Base-by-base conservation (phyloP, 2,888 invertebrate genomes). In the Eristalis intricaria region DNA sequence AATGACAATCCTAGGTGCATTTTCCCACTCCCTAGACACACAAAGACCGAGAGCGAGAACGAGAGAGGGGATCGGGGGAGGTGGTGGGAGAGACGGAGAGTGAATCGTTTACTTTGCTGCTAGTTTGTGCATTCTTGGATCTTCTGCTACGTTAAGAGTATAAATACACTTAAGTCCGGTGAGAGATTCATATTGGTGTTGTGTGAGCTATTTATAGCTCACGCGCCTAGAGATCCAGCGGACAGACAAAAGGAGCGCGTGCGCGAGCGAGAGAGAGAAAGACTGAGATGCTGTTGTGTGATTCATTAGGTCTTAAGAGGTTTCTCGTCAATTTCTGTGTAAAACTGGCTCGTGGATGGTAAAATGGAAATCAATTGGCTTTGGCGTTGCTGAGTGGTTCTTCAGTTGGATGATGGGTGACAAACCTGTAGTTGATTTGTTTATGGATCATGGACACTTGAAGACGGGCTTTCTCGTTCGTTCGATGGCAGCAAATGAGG, bases 1-100 rank as follows among this genome's bases (percentile, higher is more conserved):
- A 77, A 77, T 77, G 68, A 61, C 50, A 77, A 61, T 77, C 76
- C 76, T 60, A 29, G 60, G 19, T 8, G 50, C 50, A 19, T 50
- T 50, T 50, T 50, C 50, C 50, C 50, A 50, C 50, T 50, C 50
- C 50, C 8, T 8, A 32, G 32, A 32, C 32, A 32, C 32, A 32
- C 32, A 50, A 4, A 19, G 5, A 4, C n/a, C 5, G 19, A 19
- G 1, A 50, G 50, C 0, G 11, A 40, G 13, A n/a, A n/a, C 2
- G 43, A 40, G 40, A 40, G 40, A 40, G 40, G 15, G 40, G 13
- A 4, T 29, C 0, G 29, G 5, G 29, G 29, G 29, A 2, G 29
- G 40, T n/a, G 43, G 15, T n/a, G n/a, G n/a, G n/a, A n/a, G n/a
- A n/a, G 43, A n/a, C 4, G 15, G 43, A 15, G 43, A 43, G n/a